Percentiles rank a stretch among this genome's conserved stretches.
Evolutionary conservation across 1,140 invertebrate species (phyloP).

Genomic region (Drosophila ironensis): DNA sequence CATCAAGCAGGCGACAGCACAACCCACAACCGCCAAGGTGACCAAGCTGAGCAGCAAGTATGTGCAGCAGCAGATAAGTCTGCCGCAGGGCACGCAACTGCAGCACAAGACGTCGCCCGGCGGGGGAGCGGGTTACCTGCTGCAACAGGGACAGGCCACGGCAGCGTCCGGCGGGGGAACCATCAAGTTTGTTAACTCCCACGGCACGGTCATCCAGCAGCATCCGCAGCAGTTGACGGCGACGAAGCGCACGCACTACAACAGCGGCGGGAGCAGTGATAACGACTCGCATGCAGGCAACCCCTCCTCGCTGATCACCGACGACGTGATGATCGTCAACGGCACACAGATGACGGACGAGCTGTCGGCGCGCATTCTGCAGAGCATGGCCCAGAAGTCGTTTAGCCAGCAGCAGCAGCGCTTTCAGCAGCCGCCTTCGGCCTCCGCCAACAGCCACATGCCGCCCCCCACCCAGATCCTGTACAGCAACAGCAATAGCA

Average conservation of each 20-base stretch:
- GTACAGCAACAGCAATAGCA: conserved; percentile 34
- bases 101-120: conserved; percentile 60
- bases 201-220: conserved; percentile 73
- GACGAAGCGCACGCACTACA: conserved; percentile 52
- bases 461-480: conserved; percentile 65
- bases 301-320: conserved; percentile 56
- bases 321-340: conserved; percentile 79
- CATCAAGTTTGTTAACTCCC: conserved; percentile 81
- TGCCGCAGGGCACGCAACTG: conserved; percentile 73
- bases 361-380: conserved; percentile 74
- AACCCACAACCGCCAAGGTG: conserved; percentile 47
- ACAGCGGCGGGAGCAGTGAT: conserved; percentile 57
- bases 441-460: conserved; percentile 49
- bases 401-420: conserved; percentile 81
- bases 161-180: conserved; percentile 36
- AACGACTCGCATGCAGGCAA: conserved; percentile 30
- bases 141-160: conserved; percentile 39
- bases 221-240: conserved; percentile 60
- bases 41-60: conserved; percentile 61
- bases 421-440: conserved; percentile 58
- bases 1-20: conserved; percentile 32
- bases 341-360: conserved; percentile 81
- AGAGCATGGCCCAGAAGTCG: conserved; percentile 80
- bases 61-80: conserved; percentile 62
- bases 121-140: conserved; percentile 38